Evolutionary conservation across 2,113 vertebrate genomes (phyloP).

Genomic region (Leptobrachium ailaonicum): DNA sequence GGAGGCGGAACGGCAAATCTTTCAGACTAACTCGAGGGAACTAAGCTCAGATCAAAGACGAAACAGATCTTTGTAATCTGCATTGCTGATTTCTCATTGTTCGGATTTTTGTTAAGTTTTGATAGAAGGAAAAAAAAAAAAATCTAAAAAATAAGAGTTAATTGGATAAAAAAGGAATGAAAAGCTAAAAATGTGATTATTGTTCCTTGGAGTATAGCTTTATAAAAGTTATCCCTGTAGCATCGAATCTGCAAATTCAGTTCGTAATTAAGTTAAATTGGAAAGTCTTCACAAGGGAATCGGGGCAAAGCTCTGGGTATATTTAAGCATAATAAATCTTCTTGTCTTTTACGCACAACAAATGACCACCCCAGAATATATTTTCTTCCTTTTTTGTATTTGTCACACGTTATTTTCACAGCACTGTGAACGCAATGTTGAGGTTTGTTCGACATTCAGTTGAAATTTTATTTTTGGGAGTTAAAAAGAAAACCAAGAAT

Average conservation of each 20-base stretch:
- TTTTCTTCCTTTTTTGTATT: background rate
- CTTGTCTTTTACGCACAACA: conserved; percentile 32
- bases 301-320: conserved; percentile 4
- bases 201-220: conserved; percentile 25
- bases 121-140: background rate
- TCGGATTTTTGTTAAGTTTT: conserved; percentile 19
- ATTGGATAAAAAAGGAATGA: conserved; percentile 44
- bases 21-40: conserved; percentile 11
- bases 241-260: conserved; percentile 19
- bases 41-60: conserved; percentile 20
- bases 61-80: conserved; percentile 4
- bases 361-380: conserved; percentile 20
- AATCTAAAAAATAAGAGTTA: conserved; percentile 40
- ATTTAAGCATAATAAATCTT: conserved; percentile 24
- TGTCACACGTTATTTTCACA: background rate
- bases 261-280: conserved; percentile 42
- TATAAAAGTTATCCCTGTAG: conserved; percentile 9
- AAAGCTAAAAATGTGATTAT: conserved; percentile 33
- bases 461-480: no score
- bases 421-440: background rate
- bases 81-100: conserved; percentile 23
- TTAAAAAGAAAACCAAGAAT: no score
- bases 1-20: conserved; percentile 11
- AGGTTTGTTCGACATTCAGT: background rate
- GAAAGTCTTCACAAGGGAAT: conserved; percentile 21